Evolutionary conservation across 2,888 invertebrate species (phyloP), one percentile per base, ranked within the genome.

Genomic region (Drosophila incognita): DNA sequence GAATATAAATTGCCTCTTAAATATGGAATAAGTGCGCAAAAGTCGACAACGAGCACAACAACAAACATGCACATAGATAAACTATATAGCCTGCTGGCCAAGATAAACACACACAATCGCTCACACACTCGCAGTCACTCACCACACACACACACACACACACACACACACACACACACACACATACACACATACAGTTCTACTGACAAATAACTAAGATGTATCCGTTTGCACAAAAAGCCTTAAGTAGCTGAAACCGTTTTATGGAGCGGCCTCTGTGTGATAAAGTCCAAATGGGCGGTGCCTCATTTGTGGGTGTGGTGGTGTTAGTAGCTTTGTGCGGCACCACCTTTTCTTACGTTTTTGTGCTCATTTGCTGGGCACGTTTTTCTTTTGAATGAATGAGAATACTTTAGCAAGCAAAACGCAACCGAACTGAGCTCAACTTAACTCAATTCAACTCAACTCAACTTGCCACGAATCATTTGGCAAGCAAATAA

Each of bases 1-100:
- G 92, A 92, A 92, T 92, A 92, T 92, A 92, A 92, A 92, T 92
- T 92, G 92, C 90, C 91, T 91, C 89, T 92, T 92, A 92, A 92
- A 90, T 91, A 89, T 87, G 90, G 84, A 91, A 91, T 89, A 89
- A 91, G 91, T 89, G 90, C 83, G 84, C 84, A 83, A 91, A 87
- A 87, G 79, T 82, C 82, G 78, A 83, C 81, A 75, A 75, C 77
- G 79, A 58, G 68, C 77, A 51, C n/a, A 51, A 57, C 75, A 69
- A 64, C 78, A 87, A 89, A 87, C 88, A 88, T 87, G 86, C 85
- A 89, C 88, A 89, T 86, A 86, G 90, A 86, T 90, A 90, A 90
- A 90, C 86, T 90, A 83, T 86, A 76, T 86, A 73, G 85, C 53
- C 86, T 86, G 77, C 73, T 83, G 71, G 83, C 79, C 72, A 90